These are phyloP conservation scores for Caerostris darwini DNA, from an alignment of 1,140 invertebrate species.

Conservation along the genomic window DNA sequence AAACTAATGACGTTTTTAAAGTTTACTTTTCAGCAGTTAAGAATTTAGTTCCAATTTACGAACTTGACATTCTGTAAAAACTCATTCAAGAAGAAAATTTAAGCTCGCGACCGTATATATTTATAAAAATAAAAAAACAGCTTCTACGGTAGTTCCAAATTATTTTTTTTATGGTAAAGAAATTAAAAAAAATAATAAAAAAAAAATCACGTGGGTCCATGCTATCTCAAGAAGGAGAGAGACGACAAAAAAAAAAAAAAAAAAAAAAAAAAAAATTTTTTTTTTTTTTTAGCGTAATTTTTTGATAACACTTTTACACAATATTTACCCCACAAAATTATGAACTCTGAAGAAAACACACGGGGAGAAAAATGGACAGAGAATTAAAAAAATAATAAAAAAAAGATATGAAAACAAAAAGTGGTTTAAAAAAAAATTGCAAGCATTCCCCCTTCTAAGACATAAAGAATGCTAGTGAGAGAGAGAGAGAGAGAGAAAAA, in stretches of 20 bases:
- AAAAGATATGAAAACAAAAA: neutral
- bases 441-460: slow-evolving; percentile 31
- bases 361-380: slow-evolving; percentile 63
- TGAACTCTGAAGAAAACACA: slow-evolving; percentile 61
- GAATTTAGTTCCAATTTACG: neutral
- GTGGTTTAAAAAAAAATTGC: neutral
- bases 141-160: neutral
- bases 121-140: neutral
- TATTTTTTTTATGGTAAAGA: neutral
- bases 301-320: slow-evolving; percentile 58
- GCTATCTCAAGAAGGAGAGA: neutral
- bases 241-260: neutral
- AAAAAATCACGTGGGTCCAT: neutral
- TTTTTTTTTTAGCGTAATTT: neutral
- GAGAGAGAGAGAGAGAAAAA: neutral
- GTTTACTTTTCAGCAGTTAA: neutral
- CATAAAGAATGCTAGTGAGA: neutral
- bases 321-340: slow-evolving; percentile 52
- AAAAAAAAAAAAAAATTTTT: neutral
- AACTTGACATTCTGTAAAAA: slow-evolving; percentile 10
- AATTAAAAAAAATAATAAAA: neutral
- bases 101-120: neutral
- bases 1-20: neutral
- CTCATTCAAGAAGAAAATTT: neutral
- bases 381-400: slow-evolving; percentile 48